phyloP scores from a whole-genome alignment of 2,888 invertebrate genomes.

The Nesidiocoris tenuis region DNA sequence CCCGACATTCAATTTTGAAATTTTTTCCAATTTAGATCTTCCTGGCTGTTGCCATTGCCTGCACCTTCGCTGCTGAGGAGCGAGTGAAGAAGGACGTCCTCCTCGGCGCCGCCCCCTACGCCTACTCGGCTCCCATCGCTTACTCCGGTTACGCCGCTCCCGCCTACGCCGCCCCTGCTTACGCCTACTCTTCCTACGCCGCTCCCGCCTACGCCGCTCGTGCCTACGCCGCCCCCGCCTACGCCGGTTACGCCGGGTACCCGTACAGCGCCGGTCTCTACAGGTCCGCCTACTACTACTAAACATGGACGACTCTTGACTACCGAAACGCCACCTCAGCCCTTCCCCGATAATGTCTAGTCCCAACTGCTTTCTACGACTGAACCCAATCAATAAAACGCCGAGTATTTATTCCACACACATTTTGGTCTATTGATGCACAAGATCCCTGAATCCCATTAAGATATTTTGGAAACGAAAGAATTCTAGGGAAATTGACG shows the following conservation, averaged over 20 bases:
- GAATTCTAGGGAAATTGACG: no score
- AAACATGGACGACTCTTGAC: background rate
- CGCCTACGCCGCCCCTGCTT: conserved; percentile 58
- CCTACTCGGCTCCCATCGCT: conserved; percentile 59
- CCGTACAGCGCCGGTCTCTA: conserved; percentile 46
- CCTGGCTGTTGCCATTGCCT: conserved; percentile 51
- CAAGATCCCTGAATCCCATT: no score
- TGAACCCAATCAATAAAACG: background rate
- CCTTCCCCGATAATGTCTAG: background rate
- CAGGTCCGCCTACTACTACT: conserved; percentile 51
- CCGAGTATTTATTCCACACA: background rate
- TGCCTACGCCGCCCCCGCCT: conserved; percentile 55
- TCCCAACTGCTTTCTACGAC: background rate
- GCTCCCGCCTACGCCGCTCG: conserved; percentile 60
- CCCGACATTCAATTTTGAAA: no score
- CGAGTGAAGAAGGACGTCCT: conserved; percentile 53
- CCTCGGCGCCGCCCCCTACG: conserved; percentile 51
- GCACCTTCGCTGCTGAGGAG: conserved; percentile 52
- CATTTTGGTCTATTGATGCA: background rate
- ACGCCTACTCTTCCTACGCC: conserved; percentile 56
- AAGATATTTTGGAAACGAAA: no score
- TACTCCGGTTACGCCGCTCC: conserved; percentile 51
- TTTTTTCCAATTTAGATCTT: conserved; percentile 37
- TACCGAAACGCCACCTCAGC: background rate
- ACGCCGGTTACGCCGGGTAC: conserved; percentile 48